Evolutionary conservation across 1,140 invertebrate species (phyloP).

Genomic region (Eufriesea mexicana): DNA sequence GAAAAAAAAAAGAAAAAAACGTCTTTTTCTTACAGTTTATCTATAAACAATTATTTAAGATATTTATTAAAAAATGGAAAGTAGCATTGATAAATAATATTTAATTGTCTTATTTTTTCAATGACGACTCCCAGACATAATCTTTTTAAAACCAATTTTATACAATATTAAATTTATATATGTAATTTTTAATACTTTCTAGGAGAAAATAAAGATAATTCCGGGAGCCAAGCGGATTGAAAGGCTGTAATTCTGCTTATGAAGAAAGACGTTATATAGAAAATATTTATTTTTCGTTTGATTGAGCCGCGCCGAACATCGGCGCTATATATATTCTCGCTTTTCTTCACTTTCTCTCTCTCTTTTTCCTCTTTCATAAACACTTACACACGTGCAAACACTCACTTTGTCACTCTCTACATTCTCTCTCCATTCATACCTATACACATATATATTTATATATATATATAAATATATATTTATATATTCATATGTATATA

Average conservation of each 20-base stretch:
- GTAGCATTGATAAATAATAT: constrained; percentile 10
- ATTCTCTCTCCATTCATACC: neutral
- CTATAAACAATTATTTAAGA: neutral
- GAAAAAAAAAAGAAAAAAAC: constrained; percentile 2
- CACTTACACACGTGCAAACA: neutral
- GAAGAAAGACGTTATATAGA: constrained; percentile 77
- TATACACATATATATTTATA: neutral
- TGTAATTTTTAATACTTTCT: neutral
- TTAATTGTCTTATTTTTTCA: neutral
- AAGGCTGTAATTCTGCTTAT: constrained; percentile 74
- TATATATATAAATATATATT: constrained; percentile 4
- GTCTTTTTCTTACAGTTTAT: neutral
- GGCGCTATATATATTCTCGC: constrained; percentile 68
- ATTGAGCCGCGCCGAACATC: constrained; percentile 68
- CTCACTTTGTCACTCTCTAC: too few relatives aligned
- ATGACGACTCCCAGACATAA: constrained; percentile 35
- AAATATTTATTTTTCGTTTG: constrained; percentile 80
- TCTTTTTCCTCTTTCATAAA: neutral
- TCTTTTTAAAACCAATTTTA: neutral
- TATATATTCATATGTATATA: constrained; percentile 6
- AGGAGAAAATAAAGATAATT: constrained; percentile 6
- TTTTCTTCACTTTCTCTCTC: constrained; percentile 38
- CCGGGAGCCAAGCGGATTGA: constrained; percentile 72
- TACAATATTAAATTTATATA: neutral
- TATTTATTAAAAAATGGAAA: constrained; percentile 9